Conservation (phyloP, 1,140 invertebrate genomes). For the Zaprionus gabonicus region DNA sequence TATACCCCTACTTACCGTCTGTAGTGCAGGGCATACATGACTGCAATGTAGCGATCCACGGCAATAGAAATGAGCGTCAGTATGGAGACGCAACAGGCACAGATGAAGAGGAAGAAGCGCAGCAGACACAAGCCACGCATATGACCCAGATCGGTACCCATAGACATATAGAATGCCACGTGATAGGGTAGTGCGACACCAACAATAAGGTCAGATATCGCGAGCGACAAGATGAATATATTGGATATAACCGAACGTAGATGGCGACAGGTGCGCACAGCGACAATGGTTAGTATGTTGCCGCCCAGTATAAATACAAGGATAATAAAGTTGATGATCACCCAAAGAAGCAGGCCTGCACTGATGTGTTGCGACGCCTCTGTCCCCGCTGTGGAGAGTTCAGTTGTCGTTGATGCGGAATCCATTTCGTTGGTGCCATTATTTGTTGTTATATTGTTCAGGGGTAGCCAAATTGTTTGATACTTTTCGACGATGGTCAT, state of each 20-base stretch:
- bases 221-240: constrained; percentile 90
- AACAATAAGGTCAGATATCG: constrained; percentile 90
- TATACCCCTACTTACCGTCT: constrained; percentile 82
- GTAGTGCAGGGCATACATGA: constrained; percentile 92
- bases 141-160: constrained; percentile 86
- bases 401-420: background rate
- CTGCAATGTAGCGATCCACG: constrained; percentile 92
- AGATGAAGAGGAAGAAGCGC: constrained; percentile 89
- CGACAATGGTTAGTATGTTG: constrained; percentile 90
- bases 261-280: constrained; percentile 88
- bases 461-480: constrained; percentile 26
- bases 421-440: background rate
- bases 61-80: constrained; percentile 93
- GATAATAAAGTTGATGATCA: constrained; percentile 87
- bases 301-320: constrained; percentile 88
- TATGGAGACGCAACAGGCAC: constrained; percentile 91
- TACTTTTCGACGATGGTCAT: constrained; percentile 25
- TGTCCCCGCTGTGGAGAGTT: background rate
- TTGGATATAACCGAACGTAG: constrained; percentile 86
- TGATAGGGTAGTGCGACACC: constrained; percentile 90
- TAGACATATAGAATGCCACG: constrained; percentile 88
- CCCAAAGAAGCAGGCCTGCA: constrained; percentile 84
- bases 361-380: constrained; percentile 3
- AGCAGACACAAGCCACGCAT: constrained; percentile 87
- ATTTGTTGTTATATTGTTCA: constrained; percentile 3